Evolutionary conservation across 2,888 invertebrate species (phyloP).

Genomic region (Bombyx huttoni): DNA sequence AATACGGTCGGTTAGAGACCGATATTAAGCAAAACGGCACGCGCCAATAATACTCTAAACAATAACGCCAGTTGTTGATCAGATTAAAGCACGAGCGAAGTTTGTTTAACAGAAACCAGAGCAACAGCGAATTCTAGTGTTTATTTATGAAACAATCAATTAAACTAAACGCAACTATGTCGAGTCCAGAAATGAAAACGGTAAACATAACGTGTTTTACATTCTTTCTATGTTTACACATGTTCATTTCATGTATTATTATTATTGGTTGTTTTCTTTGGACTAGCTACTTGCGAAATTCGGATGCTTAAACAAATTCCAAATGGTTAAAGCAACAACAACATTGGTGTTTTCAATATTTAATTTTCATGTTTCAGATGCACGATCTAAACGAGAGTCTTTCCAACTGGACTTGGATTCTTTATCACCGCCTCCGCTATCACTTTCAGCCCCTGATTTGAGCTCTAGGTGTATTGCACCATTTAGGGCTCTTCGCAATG

Average conservation of each 20-base stretch:
- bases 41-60: constrained; percentile 18
- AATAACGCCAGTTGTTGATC: constrained; percentile 13
- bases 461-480: constrained; percentile 63
- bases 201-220: neutral
- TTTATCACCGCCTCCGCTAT: constrained; percentile 83
- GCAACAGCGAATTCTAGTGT: constrained; percentile 13
- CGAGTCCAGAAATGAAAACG: neutral
- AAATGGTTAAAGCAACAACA: too few relatives aligned
- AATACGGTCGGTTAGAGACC: constrained; percentile 24
- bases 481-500: constrained; percentile 76
- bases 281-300: neutral
- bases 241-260: too few relatives aligned
- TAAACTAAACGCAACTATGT: neutral
- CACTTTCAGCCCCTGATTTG: constrained; percentile 86
- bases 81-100: constrained; percentile 24
- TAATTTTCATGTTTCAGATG: constrained; percentile 19
- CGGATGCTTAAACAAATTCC: too few relatives aligned
- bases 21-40: constrained; percentile 17
- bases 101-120: constrained; percentile 10
- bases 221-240: neutral
- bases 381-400: constrained; percentile 59
- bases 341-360: neutral
- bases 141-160: neutral
- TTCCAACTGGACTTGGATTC: constrained; percentile 77
- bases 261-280: neutral